Evolutionary conservation across 2,888 invertebrate species (phyloP).

Genomic region (Pristionchus entomophagus): DNA sequence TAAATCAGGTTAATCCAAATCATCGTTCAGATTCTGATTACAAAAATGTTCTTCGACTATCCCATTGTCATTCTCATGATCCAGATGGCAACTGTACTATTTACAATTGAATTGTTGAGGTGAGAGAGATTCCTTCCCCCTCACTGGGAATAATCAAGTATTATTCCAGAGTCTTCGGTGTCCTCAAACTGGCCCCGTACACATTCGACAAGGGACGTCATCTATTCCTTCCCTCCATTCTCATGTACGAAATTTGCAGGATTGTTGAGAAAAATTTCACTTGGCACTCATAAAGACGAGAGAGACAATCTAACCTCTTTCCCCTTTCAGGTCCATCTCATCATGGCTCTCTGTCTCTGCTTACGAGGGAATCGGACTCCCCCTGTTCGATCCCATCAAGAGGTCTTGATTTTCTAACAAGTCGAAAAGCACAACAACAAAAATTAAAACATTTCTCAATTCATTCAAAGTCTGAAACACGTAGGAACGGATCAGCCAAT

Average conservation of each 20-base stretch:
- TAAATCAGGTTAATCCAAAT: background rate
- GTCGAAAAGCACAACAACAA: background rate
- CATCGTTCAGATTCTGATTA: conserved; percentile 56
- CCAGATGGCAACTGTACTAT: conserved; percentile 78
- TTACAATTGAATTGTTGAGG: conserved; percentile 76
- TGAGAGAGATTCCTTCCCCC: conserved; percentile 50
- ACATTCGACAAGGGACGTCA: conserved; percentile 77
- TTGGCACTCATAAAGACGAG: too few relatives aligned
- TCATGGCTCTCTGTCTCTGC: conserved; percentile 78
- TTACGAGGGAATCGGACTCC: conserved; percentile 80
- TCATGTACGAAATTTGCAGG: conserved; percentile 76
- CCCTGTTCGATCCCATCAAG: conserved; percentile 80
- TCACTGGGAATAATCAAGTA: background rate
- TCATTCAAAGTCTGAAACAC: background rate
- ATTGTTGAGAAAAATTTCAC: too few relatives aligned
- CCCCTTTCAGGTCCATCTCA: conserved; percentile 72
- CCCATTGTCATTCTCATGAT: conserved; percentile 79
- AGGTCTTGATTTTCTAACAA: conserved; percentile 75
- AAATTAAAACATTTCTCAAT: background rate
- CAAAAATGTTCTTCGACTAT: conserved; percentile 78
- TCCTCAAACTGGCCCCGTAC: conserved; percentile 76
- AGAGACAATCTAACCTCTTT: background rate
- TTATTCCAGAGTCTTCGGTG: conserved; percentile 62
- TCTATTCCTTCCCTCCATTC: conserved; percentile 78
- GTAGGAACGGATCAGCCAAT: background rate